These are phyloP conservation scores for Gobiocypris rarus DNA, from an alignment of 2,113 vertebrate species.

Conservation along the genomic window DNA sequence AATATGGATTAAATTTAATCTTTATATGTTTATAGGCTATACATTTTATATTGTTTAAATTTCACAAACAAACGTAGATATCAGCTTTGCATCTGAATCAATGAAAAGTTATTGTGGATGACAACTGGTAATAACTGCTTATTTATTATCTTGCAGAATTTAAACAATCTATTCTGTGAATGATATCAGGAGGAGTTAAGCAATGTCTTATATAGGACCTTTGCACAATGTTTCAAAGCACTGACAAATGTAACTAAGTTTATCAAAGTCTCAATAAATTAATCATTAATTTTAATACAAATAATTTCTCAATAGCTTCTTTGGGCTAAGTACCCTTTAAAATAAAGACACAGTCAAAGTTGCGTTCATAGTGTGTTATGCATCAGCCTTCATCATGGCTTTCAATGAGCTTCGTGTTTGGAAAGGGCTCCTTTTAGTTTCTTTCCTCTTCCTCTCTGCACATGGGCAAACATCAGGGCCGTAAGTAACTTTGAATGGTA, in stretches of 20 bases:
- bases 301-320: background rate
- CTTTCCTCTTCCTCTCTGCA: constrained; percentile 51
- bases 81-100: background rate
- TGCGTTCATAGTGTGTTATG: background rate
- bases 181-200: background rate
- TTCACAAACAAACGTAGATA: too few relatives aligned
- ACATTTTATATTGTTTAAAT: background rate
- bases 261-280: constrained; percentile 2
- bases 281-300: constrained; percentile 36
- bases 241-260: too few relatives aligned
- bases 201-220: background rate
- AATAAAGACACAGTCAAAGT: background rate
- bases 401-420: constrained; percentile 43
- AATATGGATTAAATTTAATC: background rate
- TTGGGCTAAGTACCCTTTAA: background rate
- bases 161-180: background rate
- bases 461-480: constrained; percentile 45
- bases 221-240: background rate
- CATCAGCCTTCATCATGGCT: constrained; percentile 59
- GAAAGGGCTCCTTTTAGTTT: constrained; percentile 58
- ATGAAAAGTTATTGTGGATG: background rate
- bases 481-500: constrained; percentile 59
- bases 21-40: background rate
- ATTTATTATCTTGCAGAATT: background rate
- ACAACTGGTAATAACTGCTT: background rate